These are phyloP conservation scores for Scytalopus superciliaris DNA, from an alignment of 2,113 vertebrate genomes.

Conservation along the genomic window DNA sequence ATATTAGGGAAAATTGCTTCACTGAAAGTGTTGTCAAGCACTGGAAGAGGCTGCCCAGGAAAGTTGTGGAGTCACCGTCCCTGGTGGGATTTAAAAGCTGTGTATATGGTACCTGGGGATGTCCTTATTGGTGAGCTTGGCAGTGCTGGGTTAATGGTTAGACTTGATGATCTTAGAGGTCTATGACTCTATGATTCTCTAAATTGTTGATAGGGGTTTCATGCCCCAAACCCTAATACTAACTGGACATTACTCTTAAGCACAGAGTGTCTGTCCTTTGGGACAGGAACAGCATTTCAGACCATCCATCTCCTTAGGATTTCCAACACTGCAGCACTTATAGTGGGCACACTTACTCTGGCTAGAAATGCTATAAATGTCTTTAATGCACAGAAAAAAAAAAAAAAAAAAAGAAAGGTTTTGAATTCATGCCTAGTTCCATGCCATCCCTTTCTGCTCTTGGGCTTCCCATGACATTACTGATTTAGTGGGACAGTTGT, in stretches of 20 bases:
- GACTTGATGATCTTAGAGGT: neutral
- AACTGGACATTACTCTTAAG: neutral
- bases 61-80: neutral
- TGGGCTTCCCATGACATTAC: neutral
- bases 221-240: neutral
- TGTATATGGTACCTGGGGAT: neutral
- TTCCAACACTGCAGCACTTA: neutral
- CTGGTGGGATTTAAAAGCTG: neutral
- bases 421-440: neutral
- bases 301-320: neutral
- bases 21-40: neutral
- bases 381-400: neutral
- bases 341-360: neutral
- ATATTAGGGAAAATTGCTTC: neutral
- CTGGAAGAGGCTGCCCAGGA: neutral
- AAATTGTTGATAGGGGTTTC: neutral
- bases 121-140: neutral
- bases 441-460: neutral
- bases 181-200: neutral
- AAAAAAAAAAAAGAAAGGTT: neutral
- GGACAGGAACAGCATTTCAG: neutral
- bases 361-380: neutral
- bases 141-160: neutral
- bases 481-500: neutral
- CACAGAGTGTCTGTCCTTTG: neutral